Percentiles rank a stretch among this genome's conserved stretches.
phyloP scores from a whole-genome alignment of 1,140 invertebrate genomes.

The Drosophila arawakana region DNA sequence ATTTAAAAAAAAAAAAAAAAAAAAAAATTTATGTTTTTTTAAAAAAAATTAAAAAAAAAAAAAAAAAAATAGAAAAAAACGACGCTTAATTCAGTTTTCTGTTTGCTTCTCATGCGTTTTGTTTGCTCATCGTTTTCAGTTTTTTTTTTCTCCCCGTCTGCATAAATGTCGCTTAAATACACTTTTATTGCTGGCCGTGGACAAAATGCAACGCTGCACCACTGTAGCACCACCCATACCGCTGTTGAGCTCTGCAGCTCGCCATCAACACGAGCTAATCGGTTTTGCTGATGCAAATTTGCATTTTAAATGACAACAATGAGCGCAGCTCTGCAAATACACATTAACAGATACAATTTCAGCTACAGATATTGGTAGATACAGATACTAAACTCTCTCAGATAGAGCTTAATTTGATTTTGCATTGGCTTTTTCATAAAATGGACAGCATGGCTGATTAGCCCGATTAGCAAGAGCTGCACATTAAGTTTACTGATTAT shows the following conservation, averaged over 20 bases:
- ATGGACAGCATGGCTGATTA: conserved; percentile 75
- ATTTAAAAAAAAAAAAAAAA: too few species aligned
- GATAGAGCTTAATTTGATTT: conserved; percentile 46
- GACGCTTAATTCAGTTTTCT: conserved; percentile 76
- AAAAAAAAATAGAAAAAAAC: too few species aligned
- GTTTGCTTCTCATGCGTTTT: conserved; percentile 52
- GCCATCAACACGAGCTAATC: conserved; percentile 70
- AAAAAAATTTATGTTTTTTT: too few species aligned
- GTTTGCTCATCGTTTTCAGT: conserved; percentile 20
- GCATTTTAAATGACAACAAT: conserved; percentile 64
- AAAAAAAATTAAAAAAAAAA: too few species aligned
- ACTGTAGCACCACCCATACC: not conserved
- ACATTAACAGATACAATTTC: conserved; percentile 32
- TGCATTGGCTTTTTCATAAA: conserved; percentile 58
- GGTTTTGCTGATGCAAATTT: conserved; percentile 74
- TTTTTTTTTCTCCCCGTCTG: conserved; percentile 19
- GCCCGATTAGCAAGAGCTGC: conserved; percentile 39
- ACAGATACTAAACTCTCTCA: conserved; percentile 17
- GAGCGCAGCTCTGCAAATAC: conserved; percentile 28
- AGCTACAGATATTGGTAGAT: conserved; percentile 4
- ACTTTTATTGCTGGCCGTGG: conserved; percentile 67
- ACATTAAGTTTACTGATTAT: conserved; percentile 65
- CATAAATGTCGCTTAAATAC: conserved; percentile 69
- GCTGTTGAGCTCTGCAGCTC: not conserved
- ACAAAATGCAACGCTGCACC: conserved; percentile 5